Base-by-base conservation (phyloP, 2,888 invertebrate species). In the Oxytorus armatus region DNA sequence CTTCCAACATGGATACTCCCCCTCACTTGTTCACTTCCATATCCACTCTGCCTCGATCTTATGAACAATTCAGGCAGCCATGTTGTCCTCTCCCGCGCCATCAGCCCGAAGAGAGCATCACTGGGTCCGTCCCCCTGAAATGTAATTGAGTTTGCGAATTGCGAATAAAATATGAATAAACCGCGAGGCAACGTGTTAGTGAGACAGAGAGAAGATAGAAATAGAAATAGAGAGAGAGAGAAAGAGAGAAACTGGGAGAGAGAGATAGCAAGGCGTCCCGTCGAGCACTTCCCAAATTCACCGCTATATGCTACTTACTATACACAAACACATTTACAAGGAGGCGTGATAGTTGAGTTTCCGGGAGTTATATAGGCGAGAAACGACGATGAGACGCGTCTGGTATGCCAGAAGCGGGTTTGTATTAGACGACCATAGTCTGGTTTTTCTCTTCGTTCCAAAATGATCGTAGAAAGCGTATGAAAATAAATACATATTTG, bases 91-190 rank as follows among this genome's bases (percentile, higher is more conserved):
- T 75, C 75, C 49, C 70, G 66, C 63, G 59, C 68, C 81, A 73
- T 69, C 80, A 77, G 70, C 68, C 66, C 33, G 77, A 55, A n/a
- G 70, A 77, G 79, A 36, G 57, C 25, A n/a, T n/a, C n/a, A 51
- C 72, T 36, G 47, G 65, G n/a, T 69, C 66, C 68, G 53, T 57
- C 36, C 63, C 55, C 57, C 63, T 8, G 63, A 44, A 69, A 70
- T 82, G 83, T 84, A 84, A 84, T 84, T 84, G 84, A 83, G 83
- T 84, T 84, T 83, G 82, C 69, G 82, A 82, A 84, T 83, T 83
- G 82, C 83, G 57, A 81, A 82, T 84, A 77, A 84, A 84, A 84
- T 83, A 84, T 84, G 82, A 79, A 84, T 82, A 79, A 78, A 75
- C 77, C 78, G 72, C 59, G 63, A 77, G 69, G 53, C 55, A 42